Conservation (phyloP, 2,888 invertebrate genomes). For the Eristalis pertinax region DNA sequence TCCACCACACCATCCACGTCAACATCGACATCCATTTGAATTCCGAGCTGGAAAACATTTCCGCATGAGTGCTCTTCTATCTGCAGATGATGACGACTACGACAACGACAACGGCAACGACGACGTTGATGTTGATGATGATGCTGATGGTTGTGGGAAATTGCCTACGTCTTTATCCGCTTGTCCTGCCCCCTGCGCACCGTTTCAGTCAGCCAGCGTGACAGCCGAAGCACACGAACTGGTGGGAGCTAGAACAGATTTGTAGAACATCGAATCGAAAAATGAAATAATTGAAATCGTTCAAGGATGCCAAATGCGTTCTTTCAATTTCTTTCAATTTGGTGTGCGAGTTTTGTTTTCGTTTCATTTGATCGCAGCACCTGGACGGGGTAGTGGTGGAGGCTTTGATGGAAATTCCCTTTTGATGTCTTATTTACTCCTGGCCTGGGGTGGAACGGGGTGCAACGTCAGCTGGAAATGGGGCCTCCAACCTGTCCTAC, state of each 20-base stretch:
- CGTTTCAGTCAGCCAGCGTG: neutral
- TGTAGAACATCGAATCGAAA: constrained; percentile 56
- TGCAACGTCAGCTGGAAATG: constrained; percentile 1
- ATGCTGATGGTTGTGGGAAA: constrained; percentile 55
- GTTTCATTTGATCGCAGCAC: constrained; percentile 61
- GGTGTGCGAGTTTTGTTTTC: constrained; percentile 64
- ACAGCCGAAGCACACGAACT: neutral
- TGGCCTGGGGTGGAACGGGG: constrained; percentile 14
- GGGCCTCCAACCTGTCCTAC: constrained; percentile 12
- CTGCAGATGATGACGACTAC: constrained; percentile 16
- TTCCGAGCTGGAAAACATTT: constrained; percentile 59
- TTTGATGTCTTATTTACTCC: constrained; percentile 54
- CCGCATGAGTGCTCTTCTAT: constrained; percentile 53
- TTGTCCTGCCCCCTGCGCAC: constrained; percentile 10
- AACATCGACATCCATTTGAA: constrained; percentile 46
- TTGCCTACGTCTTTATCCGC: constrained; percentile 55
- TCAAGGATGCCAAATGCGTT: constrained; percentile 66
- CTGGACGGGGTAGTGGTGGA: constrained; percentile 39
- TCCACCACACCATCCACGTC: constrained; percentile 5
- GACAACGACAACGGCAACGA: neutral
- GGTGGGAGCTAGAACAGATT: constrained; percentile 60
- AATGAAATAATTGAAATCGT: constrained; percentile 67
- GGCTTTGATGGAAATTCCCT: constrained; percentile 61
- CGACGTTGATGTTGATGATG: constrained; percentile 33
- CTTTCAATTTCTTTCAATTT: constrained; percentile 62